Base-by-base conservation (phyloP, 2,888 invertebrate genomes). In the Oscheius sp. region DNA sequence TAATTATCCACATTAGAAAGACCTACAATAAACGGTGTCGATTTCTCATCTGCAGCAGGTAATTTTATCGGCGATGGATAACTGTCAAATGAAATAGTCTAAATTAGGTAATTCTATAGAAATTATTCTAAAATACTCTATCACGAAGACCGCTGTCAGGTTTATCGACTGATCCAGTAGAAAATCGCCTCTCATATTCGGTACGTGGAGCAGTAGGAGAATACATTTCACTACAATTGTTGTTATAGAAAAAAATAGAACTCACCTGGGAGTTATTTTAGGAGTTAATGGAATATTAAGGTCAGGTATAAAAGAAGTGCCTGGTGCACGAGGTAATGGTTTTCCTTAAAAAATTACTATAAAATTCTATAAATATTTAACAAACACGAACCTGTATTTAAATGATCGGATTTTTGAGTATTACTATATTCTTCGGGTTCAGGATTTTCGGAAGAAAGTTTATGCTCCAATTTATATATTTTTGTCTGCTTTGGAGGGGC, bases 381-480 rank as follows among this genome's bases (percentile, higher is more conserved):
- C 13, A 55, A 55, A 55, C 2, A 55, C 13, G 5, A 7, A 49
- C 49, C 55, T 25, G 21, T 55, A 23, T 55, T 55, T 23, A 16
- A 5, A 25, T 55, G 0, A 21, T 55, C 59, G 1, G 58, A 53
- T 2, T 45, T 61, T 13, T 71, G 68, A 43, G 35, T 49, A 29
- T 58, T 71, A 13, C 45, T 35, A 29, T 76, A 69, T 0, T 71
- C 63, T 16, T 63, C 92, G 86, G 92, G 93, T n/a, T 68, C 72
- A 1, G 71, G 71, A 6, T 75, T 70, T 12, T 74, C 64, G 25
- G 66, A 71, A 9, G 49, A 59, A 0, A 70, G 61, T 21, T 77
- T 76, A 6, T 76, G 78, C 41, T 79, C 78, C 29, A 81, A 13
- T 41, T 77, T 81, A 69, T 76, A 81, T 6, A 81, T 56, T 13